Conservation (phyloP, 2,888 invertebrate species). For the Phania funesta region DNA sequence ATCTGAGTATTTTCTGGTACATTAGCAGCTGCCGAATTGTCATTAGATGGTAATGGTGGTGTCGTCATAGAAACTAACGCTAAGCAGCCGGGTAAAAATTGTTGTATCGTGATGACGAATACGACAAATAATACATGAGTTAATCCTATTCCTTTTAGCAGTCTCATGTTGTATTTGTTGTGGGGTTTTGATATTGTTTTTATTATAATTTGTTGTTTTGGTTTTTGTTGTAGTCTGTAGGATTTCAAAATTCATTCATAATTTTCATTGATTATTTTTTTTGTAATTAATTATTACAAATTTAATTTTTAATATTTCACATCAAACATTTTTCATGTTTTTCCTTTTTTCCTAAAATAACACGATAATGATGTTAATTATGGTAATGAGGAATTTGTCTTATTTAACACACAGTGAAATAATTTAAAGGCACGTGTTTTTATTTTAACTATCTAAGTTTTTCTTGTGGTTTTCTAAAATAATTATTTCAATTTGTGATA, state of each 20-base stretch:
- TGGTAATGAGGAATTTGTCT: constrained; percentile 14
- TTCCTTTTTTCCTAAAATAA: constrained; percentile 28
- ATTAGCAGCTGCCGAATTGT: constrained; percentile 49
- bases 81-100: constrained; percentile 35
- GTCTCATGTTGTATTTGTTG: constrained; percentile 33
- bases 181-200: constrained; percentile 3
- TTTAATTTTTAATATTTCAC: constrained; percentile 39
- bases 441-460: not conserved
- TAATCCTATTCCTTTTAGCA: constrained; percentile 44
- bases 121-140: constrained; percentile 57
- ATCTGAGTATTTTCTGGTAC: constrained; percentile 32
- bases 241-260: constrained; percentile 57
- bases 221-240: constrained; percentile 6
- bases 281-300: constrained; percentile 17
- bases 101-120: constrained; percentile 46
- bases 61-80: constrained; percentile 60
- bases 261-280: constrained; percentile 16
- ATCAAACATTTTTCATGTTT: constrained; percentile 31
- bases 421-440: constrained; percentile 6
- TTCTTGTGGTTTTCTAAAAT: not conserved
- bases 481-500: not conserved
- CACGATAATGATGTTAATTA: constrained; percentile 20
- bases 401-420: constrained; percentile 27
- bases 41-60: constrained; percentile 37
- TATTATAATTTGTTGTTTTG: constrained; percentile 12